These are phyloP conservation scores for Macrostomum lignano DNA, from an alignment of 1,140 invertebrate species.

Conservation along the genomic window DNA sequence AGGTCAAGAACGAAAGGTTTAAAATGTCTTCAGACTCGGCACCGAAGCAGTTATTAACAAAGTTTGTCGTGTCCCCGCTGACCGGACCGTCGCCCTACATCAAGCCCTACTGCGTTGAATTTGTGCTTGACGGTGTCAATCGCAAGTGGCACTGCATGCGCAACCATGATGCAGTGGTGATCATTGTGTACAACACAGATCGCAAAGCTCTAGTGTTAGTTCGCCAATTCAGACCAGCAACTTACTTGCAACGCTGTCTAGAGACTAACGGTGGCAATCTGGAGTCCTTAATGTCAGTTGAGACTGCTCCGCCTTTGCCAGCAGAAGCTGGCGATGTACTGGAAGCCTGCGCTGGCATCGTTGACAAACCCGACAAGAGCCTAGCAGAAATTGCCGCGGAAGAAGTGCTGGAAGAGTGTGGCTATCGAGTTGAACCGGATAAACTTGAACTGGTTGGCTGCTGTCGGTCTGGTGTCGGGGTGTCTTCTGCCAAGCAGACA, in stretches of 20 bases:
- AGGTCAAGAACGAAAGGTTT: too few species aligned
- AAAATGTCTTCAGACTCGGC: too few species aligned
- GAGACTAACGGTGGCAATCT: too few species aligned
- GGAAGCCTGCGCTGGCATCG: constrained; percentile 32
- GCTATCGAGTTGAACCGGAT: constrained; percentile 48
- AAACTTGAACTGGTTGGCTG: constrained; percentile 35
- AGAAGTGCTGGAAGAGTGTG: constrained; percentile 72
- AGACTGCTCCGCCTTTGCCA: neutral
- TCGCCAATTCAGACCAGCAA: neutral
- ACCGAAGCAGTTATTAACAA: too few species aligned
- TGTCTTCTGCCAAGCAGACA: constrained; percentile 39
- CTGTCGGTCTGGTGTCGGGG: constrained; percentile 28
- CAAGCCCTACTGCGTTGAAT: too few species aligned
- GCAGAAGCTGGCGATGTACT: neutral
- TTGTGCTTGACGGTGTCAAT: too few species aligned
- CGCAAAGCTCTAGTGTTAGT: neutral
- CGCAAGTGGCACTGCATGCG: too few species aligned
- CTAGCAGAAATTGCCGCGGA: constrained; percentile 49
- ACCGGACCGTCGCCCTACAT: too few species aligned
- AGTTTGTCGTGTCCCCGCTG: too few species aligned
- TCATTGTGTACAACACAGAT: neutral
- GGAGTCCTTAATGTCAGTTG: neutral
- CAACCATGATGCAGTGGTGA: neutral
- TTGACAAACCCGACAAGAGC: constrained; percentile 47
- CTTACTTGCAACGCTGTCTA: neutral